Base-by-base conservation (phyloP, 2,888 invertebrate species). In the Phymatocera aterrima region DNA sequence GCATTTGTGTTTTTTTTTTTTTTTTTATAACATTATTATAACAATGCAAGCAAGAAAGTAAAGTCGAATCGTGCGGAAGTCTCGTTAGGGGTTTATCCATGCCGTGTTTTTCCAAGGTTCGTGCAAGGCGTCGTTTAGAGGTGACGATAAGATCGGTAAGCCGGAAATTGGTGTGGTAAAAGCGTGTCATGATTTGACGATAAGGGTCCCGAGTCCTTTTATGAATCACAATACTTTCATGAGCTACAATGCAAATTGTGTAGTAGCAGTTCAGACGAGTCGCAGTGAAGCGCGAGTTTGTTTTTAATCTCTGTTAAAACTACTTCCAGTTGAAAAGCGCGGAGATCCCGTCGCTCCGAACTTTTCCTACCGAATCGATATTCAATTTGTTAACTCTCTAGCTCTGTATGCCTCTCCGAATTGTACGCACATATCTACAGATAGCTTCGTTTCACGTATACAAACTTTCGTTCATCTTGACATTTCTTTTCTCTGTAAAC, bases 301-400 rank as follows among this genome's bases (percentile, higher is more conserved):
- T 31, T 21, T 18, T 34, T 21, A 31, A 8, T 34, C 31, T 21
- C 15, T 51, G 48, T 0, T 31, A 51, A 72, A 72, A 51, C 18
- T 51, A 34, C 21, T 72, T 43, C 21, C 15, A 24, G 34, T 6
- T 31, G 15, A 18, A 34, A 34, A 51, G 6, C 72, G 31, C 72
- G 34, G 10, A 51, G n/a, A n/a, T n/a, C n/a, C n/a, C 51, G 12
- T 51, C 34, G 31, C 1, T 34, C 8, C 31, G 51, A 72, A 72
- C 34, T 51, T 34, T 12, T 72, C 31, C 1, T 68, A 64, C 34
- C 8, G 51, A 72, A 48, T 72, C 72, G 51, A 72, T 51, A 72
- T 72, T 72, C 72, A 72, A 72, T 72, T 72, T 72, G 51, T 68
- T 68, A 68, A 24, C 68, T 68, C 28, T 28, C 57, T 6, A 24